Base-by-base conservation (phyloP, 2,797 vertebrate genomes). In the Tokudaia tokunoshimensis region DNA sequence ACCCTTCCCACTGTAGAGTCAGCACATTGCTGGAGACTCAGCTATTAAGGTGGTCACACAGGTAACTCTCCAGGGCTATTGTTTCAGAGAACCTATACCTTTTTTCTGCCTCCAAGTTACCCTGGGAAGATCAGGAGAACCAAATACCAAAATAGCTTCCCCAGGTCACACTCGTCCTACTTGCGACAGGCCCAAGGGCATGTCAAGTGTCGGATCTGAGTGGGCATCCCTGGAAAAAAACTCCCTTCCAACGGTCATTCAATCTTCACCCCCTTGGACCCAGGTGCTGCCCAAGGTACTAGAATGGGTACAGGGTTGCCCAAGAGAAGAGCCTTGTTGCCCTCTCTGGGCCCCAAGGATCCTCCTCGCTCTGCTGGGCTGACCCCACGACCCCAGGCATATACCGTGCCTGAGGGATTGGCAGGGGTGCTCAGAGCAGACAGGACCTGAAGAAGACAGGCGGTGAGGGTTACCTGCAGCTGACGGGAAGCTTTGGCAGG, bases 401-500 rank as follows among this genome's bases (percentile, higher is more conserved):
- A 19, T 74, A 2, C 22, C 78, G 15, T 6, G 24, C 82, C 26
- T 24, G 47, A 76, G 4, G 24, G 52, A 37, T 0, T 0, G 1
- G 63, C 88, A 97, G 83, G 20, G 52, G 55, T 29, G 11, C 80
- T 22, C 72, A 61, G 67, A 91, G 67, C 59, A 22, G 26, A 72
- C 37, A 90, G 91, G 6, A 72, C 17, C 70, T 7, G 22, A 70
- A 3, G 29, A 34, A 44, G 91, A 4, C 0, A n/a, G 37, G 72
- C 52, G 12, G 72, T 22, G 67, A 2, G 6, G 63, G 96, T 99
- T 99, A 99, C 99, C 99, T 99, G 99, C 93, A 98, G 98, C 97
- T 99, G 99, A 97, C 98, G 98, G 97, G 98, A 98, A 37, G 98
- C 98, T 99, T 99, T 99, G 99, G 99, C 98, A 26, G 99, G 99